These are phyloP conservation scores for Pristionchus arcanus DNA, from an alignment of 2,888 invertebrate species.

Conservation along the genomic window DNA sequence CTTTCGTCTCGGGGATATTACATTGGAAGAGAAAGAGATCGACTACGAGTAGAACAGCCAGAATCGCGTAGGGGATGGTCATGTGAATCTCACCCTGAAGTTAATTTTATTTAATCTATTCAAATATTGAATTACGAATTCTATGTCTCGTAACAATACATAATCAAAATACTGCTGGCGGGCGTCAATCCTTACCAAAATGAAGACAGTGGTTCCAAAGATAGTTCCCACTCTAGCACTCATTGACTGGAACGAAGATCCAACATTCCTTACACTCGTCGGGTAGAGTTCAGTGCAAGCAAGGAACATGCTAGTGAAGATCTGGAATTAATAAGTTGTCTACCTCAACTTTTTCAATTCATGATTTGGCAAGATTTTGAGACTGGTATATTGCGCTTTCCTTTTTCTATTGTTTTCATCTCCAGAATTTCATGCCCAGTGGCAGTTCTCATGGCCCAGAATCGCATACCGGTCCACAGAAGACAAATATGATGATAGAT, in stretches of 20 bases:
- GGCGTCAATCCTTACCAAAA: not conserved
- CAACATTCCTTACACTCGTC: constrained; percentile 36
- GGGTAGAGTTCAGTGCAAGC: constrained; percentile 12
- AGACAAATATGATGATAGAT: not conserved
- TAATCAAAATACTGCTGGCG: no score
- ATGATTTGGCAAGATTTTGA: not conserved
- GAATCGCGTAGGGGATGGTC: not conserved
- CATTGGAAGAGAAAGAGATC: constrained; percentile 32
- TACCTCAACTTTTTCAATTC: not conserved
- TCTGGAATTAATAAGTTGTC: not conserved
- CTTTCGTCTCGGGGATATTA: constrained; percentile 30
- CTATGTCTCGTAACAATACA: no score
- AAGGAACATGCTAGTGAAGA: constrained; percentile 32
- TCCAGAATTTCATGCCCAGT: not conserved
- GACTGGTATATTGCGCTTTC: not conserved
- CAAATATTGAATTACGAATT: no score
- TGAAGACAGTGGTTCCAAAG: constrained; percentile 39
- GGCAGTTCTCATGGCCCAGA: not conserved
- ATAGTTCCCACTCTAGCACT: constrained; percentile 35
- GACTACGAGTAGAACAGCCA: not conserved
- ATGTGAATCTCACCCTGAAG: not conserved
- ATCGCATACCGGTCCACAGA: constrained; percentile 18
- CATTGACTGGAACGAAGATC: constrained; percentile 32
- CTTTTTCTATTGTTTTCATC: not conserved
- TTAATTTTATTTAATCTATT: not conserved